These are phyloP conservation scores for Phaedon cochleariae DNA, from an alignment of 2,888 invertebrate species.

Conservation along the genomic window DNA sequence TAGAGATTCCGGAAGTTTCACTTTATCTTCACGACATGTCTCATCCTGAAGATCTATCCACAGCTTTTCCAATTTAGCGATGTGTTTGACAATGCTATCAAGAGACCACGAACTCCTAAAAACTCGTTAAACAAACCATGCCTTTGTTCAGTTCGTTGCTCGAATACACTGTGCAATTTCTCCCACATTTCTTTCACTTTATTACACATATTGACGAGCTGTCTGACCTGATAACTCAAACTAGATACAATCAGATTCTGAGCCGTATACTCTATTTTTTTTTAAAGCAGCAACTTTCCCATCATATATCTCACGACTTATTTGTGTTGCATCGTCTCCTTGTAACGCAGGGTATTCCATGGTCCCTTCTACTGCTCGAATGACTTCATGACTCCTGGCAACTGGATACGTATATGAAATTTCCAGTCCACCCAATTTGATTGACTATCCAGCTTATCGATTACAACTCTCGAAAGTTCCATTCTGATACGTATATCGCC, in stretches of 20 bases:
- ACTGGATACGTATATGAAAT: too few species aligned
- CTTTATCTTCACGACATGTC: neutral
- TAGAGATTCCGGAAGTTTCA: slow-evolving; percentile 1
- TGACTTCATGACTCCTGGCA: too few species aligned
- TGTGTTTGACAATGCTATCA: slow-evolving; percentile 10
- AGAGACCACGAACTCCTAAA: slow-evolving; percentile 1
- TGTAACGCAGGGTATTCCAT: too few species aligned
- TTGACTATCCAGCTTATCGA: too few species aligned
- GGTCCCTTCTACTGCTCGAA: too few species aligned
- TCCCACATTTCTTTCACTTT: neutral
- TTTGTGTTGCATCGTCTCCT: too few species aligned
- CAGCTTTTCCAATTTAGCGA: neutral
- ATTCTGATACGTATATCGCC: too few species aligned
- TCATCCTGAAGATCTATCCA: slow-evolving; percentile 12
- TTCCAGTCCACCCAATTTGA: too few species aligned
- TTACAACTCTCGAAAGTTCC: too few species aligned
- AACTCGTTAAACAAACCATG: neutral
- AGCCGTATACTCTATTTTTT: slow-evolving; percentile 11
- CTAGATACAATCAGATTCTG: slow-evolving; percentile 9
- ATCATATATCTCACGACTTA: too few species aligned
- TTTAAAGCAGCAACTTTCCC: neutral
- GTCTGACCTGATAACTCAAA: neutral
- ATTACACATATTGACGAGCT: slow-evolving; percentile 10
- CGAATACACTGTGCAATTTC: too few species aligned
- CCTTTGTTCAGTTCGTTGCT: neutral